Conservation (phyloP, 2,888 invertebrate genomes). For the Corbicula japonica region DNA sequence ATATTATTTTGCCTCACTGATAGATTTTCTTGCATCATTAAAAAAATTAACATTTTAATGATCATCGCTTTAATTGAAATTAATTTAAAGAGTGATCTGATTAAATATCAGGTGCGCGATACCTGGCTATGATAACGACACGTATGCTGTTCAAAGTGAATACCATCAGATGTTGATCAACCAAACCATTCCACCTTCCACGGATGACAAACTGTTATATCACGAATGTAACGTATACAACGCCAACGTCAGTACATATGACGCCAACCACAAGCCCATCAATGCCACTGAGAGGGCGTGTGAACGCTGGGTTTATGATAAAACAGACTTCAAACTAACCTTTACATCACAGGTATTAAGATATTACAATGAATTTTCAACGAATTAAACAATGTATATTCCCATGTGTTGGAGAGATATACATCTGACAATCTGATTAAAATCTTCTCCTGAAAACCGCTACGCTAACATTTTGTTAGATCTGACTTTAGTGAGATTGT, state of each 20-base stretch:
- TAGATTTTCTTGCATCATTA: too few relatives aligned
- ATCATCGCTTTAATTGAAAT: too few relatives aligned
- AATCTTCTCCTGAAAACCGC: too few relatives aligned
- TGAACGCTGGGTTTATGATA: constrained; percentile 70
- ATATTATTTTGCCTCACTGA: too few relatives aligned
- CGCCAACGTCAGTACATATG: not conserved
- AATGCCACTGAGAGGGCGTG: constrained; percentile 41
- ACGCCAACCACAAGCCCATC: constrained; percentile 5
- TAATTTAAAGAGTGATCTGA: too few relatives aligned
- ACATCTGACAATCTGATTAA: too few relatives aligned
- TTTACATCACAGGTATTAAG: constrained; percentile 65
- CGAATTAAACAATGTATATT: too few relatives aligned
- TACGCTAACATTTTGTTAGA: too few relatives aligned
- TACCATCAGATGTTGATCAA: constrained; percentile 66
- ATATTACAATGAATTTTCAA: too few relatives aligned
- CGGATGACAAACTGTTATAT: constrained; percentile 44
- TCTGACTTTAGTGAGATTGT: too few relatives aligned
- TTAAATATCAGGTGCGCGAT: constrained; percentile 70
- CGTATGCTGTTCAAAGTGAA: constrained; percentile 66
- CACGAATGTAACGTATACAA: constrained; percentile 53
- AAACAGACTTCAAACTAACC: constrained; percentile 62
- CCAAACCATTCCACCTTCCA: constrained; percentile 63
- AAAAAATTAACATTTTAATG: too few relatives aligned
- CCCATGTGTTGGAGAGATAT: too few relatives aligned
- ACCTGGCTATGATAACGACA: constrained; percentile 74